Base-by-base conservation (phyloP, 2,113 vertebrate species). In the Urocolius indicus region DNA sequence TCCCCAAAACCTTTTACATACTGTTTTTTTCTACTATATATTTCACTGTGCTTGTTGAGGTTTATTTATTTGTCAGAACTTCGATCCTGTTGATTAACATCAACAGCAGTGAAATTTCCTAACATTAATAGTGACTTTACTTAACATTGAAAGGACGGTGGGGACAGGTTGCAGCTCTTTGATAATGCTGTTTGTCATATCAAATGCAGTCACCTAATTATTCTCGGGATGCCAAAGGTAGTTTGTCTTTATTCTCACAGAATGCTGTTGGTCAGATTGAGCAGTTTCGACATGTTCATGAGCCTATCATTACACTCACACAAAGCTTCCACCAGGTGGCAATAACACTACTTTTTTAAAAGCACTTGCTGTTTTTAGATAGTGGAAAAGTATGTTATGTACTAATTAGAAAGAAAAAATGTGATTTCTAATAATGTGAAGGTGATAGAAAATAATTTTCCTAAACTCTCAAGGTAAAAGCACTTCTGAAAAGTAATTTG, bases 311-410 rank as follows among this genome's bases (percentile, higher is more conserved):
- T 61, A 22, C 16, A 59, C 7, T n/a, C n/a, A 30, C 38, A n/a
- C 38, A 54, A 43, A 16, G 13, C 26, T 84, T 41, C 95, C 96
- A 92, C 76, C 73, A 95, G 96, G 57, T 89, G 96, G 93, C 96
- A 94, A 49, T 78, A 89, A 67, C 38, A 59, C 65, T 58, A 94
- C 34, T 30, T 17, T 38, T 61, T 63, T 63, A 36, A 62, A 80
- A 73, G 59, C 12, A 34, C 69, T 77, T 77, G 19, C 46, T 77
- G 0, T 68, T 73, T 83, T 85, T 58, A 34, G 36, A 13, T 83
- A 18, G 22, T 54, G 67, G 63, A 88, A 69, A 66, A 6, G 4
- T 14, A 32, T 6, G 6, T 29, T 49, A 3, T 2, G 23, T 54
- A 41, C 11, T 61, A 75, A 68, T 38, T 54, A 46, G 5, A 71